phyloP scores from a whole-genome alignment of 1,140 invertebrate genomes.

The Temnothorax nylanderi region DNA sequence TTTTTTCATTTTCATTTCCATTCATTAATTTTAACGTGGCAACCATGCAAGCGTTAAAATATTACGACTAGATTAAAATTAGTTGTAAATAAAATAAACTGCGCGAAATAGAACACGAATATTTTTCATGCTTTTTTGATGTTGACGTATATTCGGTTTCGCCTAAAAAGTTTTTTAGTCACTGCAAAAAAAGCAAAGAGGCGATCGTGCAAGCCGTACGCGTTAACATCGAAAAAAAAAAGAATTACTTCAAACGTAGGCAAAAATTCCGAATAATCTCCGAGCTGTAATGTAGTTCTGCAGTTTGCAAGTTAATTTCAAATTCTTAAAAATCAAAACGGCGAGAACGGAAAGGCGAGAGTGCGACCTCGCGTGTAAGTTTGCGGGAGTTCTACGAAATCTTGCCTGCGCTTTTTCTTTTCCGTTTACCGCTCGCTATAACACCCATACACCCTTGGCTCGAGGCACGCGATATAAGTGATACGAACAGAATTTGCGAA shows the following conservation, averaged over 20 bases:
- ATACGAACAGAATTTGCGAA: conserved; percentile 51
- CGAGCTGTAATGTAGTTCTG: background rate
- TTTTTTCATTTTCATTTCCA: too few relatives aligned
- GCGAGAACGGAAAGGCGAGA: background rate
- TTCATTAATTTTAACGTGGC: background rate
- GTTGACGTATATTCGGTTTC: background rate
- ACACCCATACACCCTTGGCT: background rate
- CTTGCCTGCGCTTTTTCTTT: conserved; percentile 1
- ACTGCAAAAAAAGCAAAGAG: background rate
- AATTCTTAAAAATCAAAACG: background rate
- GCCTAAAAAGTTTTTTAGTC: background rate
- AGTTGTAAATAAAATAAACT: background rate
- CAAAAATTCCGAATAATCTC: background rate
- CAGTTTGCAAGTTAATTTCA: background rate
- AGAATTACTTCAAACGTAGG: background rate
- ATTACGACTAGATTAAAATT: background rate
- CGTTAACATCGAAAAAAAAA: background rate
- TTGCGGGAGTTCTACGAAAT: conserved; percentile 17
- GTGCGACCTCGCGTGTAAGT: background rate
- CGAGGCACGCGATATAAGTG: conserved; percentile 44
- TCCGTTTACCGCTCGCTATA: background rate
- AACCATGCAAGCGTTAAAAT: background rate
- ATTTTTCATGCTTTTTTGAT: background rate
- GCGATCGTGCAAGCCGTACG: background rate
- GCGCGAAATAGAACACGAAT: background rate